Conservation (phyloP, 2,797 vertebrate genomes). For the Scomberomorus guttatus region DNA sequence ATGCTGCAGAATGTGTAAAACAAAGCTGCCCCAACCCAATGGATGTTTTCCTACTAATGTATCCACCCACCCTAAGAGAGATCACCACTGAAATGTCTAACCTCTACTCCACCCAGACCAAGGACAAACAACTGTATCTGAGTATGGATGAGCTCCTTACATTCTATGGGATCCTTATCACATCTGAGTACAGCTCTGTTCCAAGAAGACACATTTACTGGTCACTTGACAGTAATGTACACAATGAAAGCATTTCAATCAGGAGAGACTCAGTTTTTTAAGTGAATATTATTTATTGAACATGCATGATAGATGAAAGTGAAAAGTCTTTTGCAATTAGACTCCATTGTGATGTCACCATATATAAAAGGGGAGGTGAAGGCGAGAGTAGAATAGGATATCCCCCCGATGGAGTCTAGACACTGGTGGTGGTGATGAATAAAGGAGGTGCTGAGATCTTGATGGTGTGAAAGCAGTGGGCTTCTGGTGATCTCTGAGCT, state of each 20-base stretch:
- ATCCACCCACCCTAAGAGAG: conserved; percentile 9
- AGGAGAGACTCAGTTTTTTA: no score
- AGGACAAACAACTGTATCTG: conserved; percentile 2
- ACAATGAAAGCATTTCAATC: conserved; percentile 18
- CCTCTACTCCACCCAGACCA: conserved; percentile 6
- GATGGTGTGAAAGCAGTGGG: no score
- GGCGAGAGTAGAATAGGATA: no score
- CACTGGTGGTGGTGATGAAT: no score
- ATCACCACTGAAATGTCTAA: neutral
- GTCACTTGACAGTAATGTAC: conserved; percentile 15
- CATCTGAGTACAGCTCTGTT: conserved; percentile 9
- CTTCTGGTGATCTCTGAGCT: no score
- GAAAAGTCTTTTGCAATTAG: no score
- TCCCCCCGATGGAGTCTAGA: no score
- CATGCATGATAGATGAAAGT: no score
- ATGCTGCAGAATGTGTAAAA: conserved; percentile 19
- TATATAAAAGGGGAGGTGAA: no score
- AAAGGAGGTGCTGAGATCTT: no score
- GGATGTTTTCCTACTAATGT: conserved; percentile 8
- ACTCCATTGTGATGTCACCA: no score
- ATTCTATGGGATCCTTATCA: conserved; percentile 10
- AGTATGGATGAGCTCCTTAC: conserved; percentile 23
- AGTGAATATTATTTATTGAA: no score
- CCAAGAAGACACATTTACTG: conserved; percentile 10
- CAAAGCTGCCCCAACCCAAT: conserved; percentile 11